phyloP scores from a whole-genome alignment of 1,140 invertebrate genomes.

The Cylas formicarius region DNA sequence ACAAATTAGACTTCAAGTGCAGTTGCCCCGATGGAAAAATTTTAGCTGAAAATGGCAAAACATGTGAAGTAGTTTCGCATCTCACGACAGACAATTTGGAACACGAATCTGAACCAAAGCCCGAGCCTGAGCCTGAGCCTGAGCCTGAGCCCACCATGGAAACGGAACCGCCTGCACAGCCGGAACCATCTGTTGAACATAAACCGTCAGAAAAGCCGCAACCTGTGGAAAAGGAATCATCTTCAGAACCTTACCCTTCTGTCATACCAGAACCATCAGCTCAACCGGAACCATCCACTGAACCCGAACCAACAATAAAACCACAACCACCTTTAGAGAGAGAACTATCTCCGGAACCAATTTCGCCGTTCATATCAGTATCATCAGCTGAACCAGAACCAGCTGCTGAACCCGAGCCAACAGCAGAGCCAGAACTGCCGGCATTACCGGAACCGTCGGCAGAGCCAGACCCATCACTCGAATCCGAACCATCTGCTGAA shows the following conservation, averaged over 20 bases:
- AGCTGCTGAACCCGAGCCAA: conserved; percentile 24
- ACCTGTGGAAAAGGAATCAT: conserved; percentile 37
- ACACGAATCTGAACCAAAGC: conserved; percentile 30
- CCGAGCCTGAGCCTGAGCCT: conserved; percentile 29
- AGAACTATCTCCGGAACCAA: conserved; percentile 24
- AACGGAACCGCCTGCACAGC: conserved; percentile 33
- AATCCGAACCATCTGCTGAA: conserved; percentile 29
- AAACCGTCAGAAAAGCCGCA: conserved; percentile 26
- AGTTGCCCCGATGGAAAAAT: conserved; percentile 54
- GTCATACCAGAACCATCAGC: conserved; percentile 31
- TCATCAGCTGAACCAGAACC: conserved; percentile 32
- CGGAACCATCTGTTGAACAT: conserved; percentile 30
- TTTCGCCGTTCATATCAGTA: conserved; percentile 32
- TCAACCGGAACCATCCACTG: conserved; percentile 33
- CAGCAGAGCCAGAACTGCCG: conserved; percentile 30
- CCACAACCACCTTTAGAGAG: conserved; percentile 29
- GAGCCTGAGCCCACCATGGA: conserved; percentile 29
- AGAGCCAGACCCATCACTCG: conserved; percentile 32
- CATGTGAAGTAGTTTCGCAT: conserved; percentile 33
- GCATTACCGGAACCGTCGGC: conserved; percentile 32
- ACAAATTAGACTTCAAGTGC: conserved; percentile 57
- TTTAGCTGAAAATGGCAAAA: conserved; percentile 45
- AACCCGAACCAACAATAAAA: conserved; percentile 34
- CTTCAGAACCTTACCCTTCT: conserved; percentile 28
- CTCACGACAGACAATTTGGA: conserved; percentile 2